Evolutionary conservation across 2,797 vertebrate species (phyloP).

Genomic region (Odontamblyopus lacepedii): DNA sequence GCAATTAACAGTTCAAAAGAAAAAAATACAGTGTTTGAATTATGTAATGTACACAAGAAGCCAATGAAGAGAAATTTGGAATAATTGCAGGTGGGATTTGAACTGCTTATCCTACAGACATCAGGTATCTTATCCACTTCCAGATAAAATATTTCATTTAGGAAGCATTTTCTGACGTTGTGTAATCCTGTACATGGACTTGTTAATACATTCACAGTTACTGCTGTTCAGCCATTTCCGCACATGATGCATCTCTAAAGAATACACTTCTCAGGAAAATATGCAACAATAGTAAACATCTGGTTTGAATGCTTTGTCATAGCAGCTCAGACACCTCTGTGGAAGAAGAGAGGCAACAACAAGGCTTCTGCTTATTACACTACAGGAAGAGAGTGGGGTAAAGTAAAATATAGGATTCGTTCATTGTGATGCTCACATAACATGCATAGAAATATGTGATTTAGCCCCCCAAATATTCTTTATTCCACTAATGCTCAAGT

Average conservation of each 20-base stretch:
- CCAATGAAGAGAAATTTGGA: not conserved
- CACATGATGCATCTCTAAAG: conserved; percentile 63
- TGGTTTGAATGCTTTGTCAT: conserved; percentile 40
- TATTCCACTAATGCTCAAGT: not conserved
- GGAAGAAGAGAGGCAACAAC: conserved; percentile 29
- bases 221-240: conserved; percentile 31
- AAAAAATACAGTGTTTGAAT: not conserved
- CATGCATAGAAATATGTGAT: too few species aligned
- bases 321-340: conserved; percentile 41
- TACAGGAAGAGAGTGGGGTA: not conserved
- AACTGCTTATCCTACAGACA: not conserved
- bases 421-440: too few species aligned
- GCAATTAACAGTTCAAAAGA: not conserved
- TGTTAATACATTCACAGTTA: conserved; percentile 25
- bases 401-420: not conserved
- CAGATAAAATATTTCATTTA: not conserved
- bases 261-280: conserved; percentile 31
- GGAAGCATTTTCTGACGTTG: not conserved
- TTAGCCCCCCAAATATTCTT: not conserved
- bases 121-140: not conserved
- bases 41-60: too few species aligned
- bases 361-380: not conserved
- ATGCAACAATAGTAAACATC: conserved; percentile 42
- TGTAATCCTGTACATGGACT: not conserved
- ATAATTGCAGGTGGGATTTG: not conserved